A percentile compares a stretch with the other conserved stretches of the same genome.
Evolutionary conservation across 2,113 vertebrate genomes (phyloP).

Genomic region (Erpornis zantholeuca): DNA sequence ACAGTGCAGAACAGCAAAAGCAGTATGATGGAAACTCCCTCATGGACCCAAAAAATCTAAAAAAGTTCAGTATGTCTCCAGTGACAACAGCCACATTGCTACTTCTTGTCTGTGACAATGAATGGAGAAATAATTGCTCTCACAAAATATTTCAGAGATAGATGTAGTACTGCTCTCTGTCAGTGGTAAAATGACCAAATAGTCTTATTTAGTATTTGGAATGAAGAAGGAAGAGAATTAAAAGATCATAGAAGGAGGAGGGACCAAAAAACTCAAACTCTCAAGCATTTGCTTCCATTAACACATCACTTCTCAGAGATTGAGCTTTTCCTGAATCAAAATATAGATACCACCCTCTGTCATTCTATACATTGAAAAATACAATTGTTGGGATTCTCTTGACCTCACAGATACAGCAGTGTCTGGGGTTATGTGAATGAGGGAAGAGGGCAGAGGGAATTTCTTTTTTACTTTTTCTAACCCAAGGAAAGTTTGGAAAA

Average conservation of each 20-base stretch:
- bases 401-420: background rate
- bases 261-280: background rate
- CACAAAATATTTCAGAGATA: background rate
- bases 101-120: background rate
- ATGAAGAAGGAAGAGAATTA: background rate
- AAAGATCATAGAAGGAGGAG: background rate
- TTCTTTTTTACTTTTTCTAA: background rate
- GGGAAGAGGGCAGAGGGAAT: accelerated
- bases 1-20: background rate
- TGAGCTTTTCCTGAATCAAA: background rate
- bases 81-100: background rate
- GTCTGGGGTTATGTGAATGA: background rate
- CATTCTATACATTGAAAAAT: background rate
- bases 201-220: background rate
- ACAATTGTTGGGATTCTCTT: background rate
- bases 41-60: background rate
- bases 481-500: background rate
- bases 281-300: background rate
- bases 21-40: background rate
- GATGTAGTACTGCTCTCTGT: accelerated
- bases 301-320: background rate
- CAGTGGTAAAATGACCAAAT: background rate
- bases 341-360: background rate
- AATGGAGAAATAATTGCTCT: background rate
- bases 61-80: background rate